Percentiles rank a stretch among this genome's conserved stretches.
Evolutionary conservation across 2,113 vertebrate species (phyloP).

Genomic region (Colistium nudipinnis): DNA sequence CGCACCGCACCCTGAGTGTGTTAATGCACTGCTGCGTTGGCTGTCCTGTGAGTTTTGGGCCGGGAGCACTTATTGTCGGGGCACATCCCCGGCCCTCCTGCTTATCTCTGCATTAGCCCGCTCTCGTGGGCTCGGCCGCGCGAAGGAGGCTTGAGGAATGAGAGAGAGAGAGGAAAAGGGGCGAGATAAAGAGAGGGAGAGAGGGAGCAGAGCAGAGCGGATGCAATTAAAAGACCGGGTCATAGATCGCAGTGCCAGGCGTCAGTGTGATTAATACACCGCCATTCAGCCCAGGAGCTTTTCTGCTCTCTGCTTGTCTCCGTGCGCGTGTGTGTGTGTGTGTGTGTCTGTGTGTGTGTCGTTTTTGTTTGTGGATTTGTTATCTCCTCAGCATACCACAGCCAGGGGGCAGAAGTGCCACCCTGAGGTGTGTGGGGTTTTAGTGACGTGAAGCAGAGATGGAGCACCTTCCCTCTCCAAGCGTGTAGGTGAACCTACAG

Average conservation of each 20-base stretch:
- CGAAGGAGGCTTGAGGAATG: constrained; percentile 66
- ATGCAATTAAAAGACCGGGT: constrained; percentile 82
- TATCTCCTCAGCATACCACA: constrained; percentile 26
- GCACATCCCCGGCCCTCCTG: constrained; percentile 40
- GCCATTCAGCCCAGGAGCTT: constrained; percentile 73
- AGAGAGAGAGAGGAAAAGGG: constrained; percentile 59
- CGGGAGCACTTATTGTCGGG: constrained; percentile 19
- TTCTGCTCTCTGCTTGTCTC: constrained; percentile 31
- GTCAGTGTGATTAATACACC: constrained; percentile 75
- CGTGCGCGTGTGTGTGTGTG: constrained; percentile 32
- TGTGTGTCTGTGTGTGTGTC: constrained; percentile 34
- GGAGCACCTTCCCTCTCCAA: not conserved
- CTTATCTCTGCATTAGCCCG: constrained; percentile 72
- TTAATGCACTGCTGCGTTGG: constrained; percentile 8
- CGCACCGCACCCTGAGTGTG: not conserved
- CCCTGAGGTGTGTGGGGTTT: constrained; percentile 19
- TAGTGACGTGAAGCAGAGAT: not conserved
- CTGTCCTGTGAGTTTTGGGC: constrained; percentile 25
- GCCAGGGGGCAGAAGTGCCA: constrained; percentile 59
- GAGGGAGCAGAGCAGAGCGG: constrained; percentile 67
- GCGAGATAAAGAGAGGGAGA: constrained; percentile 77
- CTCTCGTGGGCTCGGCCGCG: constrained; percentile 54
- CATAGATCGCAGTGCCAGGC: constrained; percentile 75
- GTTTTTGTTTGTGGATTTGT: constrained; percentile 47
- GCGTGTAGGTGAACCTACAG: not conserved